phyloP scores from a whole-genome alignment of 1,140 invertebrate genomes.

The Drosophila kepulauana region DNA sequence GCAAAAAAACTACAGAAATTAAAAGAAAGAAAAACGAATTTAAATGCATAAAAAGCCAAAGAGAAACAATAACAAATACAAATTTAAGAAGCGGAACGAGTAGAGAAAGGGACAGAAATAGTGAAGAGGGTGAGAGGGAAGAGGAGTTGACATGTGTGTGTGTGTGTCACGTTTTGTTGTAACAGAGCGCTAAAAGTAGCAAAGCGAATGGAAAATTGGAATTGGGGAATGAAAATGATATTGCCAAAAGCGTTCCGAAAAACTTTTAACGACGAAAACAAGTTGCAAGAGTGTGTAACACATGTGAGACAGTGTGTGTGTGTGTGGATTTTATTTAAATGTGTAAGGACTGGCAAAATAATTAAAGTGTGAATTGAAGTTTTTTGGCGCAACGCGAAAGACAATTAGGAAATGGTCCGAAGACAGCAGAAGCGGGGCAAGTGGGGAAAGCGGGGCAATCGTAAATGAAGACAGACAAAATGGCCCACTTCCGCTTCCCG shows the following conservation, averaged over 20 bases:
- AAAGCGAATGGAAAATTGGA: slow-evolving; percentile 45
- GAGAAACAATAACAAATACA: slow-evolving; percentile 33
- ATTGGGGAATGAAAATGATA: slow-evolving; percentile 54
- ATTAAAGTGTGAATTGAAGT: slow-evolving; percentile 76
- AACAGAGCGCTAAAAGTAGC: slow-evolving; percentile 52
- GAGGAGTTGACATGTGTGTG: slow-evolving; percentile 8
- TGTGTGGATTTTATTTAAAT: slow-evolving; percentile 74
- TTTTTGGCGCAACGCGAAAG: slow-evolving; percentile 44
- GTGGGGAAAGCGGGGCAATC: not conserved
- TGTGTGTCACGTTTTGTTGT: slow-evolving; percentile 54
- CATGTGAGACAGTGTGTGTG: slow-evolving; percentile 8
- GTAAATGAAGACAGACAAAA: not conserved
- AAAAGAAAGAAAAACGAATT: slow-evolving; percentile 26
- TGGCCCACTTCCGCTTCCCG: slow-evolving; percentile 10
- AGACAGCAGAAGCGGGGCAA: not conserved
- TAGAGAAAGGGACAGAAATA: not conserved
- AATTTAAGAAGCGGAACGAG: slow-evolving; percentile 15
- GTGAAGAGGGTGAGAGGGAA: not conserved
- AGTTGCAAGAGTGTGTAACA: slow-evolving; percentile 22
- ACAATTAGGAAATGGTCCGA: slow-evolving; percentile 77
- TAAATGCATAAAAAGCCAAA: slow-evolving; percentile 49
- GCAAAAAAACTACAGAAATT: not conserved
- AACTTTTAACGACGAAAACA: slow-evolving; percentile 67
- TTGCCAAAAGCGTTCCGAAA: slow-evolving; percentile 60
- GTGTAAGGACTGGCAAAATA: slow-evolving; percentile 59